A percentile compares a stretch with the other conserved stretches of the same genome.
These are phyloP conservation scores for Ctenoplectra terminalis DNA, from an alignment of 1,140 invertebrate genomes.

Conservation along the genomic window DNA sequence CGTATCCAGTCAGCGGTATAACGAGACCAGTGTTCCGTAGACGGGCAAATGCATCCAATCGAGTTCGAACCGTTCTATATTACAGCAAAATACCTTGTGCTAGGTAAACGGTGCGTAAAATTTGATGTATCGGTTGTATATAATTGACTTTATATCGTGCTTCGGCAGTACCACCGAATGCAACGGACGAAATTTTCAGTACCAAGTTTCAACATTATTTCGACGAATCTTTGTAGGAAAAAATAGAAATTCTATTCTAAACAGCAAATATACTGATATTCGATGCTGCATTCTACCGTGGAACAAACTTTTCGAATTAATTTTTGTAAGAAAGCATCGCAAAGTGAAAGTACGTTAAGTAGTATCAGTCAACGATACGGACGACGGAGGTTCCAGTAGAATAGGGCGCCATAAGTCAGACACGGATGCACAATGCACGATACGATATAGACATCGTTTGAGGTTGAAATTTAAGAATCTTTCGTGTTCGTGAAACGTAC, in stretches of 20 bases:
- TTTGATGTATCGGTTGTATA: background rate
- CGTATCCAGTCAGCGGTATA: slow-evolving; percentile 33
- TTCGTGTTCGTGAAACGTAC: no score
- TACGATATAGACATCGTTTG: no score
- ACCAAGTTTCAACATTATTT: background rate
- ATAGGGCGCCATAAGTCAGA: background rate
- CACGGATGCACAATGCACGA: background rate
- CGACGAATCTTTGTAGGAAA: background rate
- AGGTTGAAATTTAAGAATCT: background rate
- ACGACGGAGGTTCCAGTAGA: background rate
- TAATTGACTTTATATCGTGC: background rate
- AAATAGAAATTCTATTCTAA: background rate
- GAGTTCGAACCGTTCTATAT: background rate
- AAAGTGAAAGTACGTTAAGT: background rate
- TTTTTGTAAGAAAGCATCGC: fast-evolving
- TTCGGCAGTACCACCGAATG: background rate
- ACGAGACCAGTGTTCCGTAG: slow-evolving; percentile 35
- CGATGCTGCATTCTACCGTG: no score
- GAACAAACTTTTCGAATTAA: fast-evolving
- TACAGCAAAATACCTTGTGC: slow-evolving; percentile 1
- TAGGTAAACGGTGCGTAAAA: slow-evolving; percentile 1
- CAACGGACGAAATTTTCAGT: background rate
- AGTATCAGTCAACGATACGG: background rate
- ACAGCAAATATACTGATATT: fast-evolving
- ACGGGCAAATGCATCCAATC: background rate